These are phyloP conservation scores for Drosophila neonasuta DNA, from an alignment of 2,888 invertebrate species.

Conservation along the genomic window DNA sequence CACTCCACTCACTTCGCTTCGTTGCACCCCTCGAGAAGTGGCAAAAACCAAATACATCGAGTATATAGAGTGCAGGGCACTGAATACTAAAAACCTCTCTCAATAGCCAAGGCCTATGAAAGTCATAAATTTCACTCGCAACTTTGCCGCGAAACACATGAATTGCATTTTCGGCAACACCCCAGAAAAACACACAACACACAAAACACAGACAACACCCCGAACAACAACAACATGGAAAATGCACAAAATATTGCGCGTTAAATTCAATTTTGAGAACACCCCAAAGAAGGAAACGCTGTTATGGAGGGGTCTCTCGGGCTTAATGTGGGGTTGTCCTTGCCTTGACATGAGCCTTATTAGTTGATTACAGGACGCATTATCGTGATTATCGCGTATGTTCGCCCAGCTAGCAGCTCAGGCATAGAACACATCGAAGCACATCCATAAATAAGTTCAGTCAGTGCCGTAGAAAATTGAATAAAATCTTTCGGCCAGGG, in stretches of 20 bases:
- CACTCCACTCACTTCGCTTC: slow-evolving; percentile 20
- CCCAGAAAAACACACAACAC: slow-evolving; percentile 29
- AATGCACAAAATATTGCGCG: slow-evolving; percentile 80
- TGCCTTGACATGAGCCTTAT: slow-evolving; percentile 80
- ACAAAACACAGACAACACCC: slow-evolving; percentile 16
- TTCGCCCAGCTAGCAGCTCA: slow-evolving; percentile 15
- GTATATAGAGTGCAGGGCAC: slow-evolving; percentile 8
- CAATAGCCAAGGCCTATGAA: slow-evolving; percentile 44
- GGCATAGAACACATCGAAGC: not conserved
- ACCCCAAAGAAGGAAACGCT: slow-evolving; percentile 40
- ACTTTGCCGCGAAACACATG: slow-evolving; percentile 62
- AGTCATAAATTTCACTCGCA: slow-evolving; percentile 71
- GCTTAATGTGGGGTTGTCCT: slow-evolving; percentile 51
- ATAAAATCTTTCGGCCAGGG: slow-evolving; percentile 35
- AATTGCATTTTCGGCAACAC: slow-evolving; percentile 74
- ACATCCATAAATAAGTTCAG: slow-evolving; percentile 64
- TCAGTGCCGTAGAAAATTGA: slow-evolving; percentile 47
- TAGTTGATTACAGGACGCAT: slow-evolving; percentile 83
- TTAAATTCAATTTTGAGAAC: slow-evolving; percentile 80
- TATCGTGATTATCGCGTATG: slow-evolving; percentile 83
- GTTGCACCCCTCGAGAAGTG: slow-evolving; percentile 32
- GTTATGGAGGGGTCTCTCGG: slow-evolving; percentile 19
- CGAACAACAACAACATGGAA: slow-evolving; percentile 50
- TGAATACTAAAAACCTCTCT: slow-evolving; percentile 35
- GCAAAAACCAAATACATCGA: slow-evolving; percentile 18